A percentile compares a stretch with the other conserved stretches of the same genome.
Conservation (phyloP, 2,113 vertebrate genomes). For the Petrocephalus zakoni region DNA sequence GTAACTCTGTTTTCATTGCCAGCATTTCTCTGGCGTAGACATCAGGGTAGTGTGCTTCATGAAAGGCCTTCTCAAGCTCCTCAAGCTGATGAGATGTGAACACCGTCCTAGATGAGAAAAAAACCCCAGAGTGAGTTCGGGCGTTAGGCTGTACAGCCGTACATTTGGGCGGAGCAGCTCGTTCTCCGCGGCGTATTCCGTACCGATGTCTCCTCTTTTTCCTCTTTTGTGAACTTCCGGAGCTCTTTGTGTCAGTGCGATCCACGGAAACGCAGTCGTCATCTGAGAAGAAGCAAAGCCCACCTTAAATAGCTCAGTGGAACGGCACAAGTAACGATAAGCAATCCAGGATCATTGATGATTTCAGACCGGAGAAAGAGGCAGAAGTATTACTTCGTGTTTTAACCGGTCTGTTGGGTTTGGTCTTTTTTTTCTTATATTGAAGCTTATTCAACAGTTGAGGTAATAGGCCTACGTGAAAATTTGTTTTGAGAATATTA, state of each 20-base stretch:
- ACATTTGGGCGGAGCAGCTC: neutral
- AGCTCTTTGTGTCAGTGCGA: slow-evolving; percentile 63
- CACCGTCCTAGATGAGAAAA: slow-evolving; percentile 70
- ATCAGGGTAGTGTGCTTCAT: slow-evolving; percentile 91
- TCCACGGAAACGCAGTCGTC: slow-evolving; percentile 77
- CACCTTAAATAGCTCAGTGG: neutral
- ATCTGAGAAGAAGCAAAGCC: slow-evolving; percentile 56
- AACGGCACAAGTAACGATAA: neutral
- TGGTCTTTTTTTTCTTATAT: neutral
- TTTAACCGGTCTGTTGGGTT: neutral
- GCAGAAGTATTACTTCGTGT: neutral
- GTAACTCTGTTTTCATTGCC: slow-evolving; percentile 87
- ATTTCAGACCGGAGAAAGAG: neutral
- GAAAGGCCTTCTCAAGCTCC: slow-evolving; percentile 91
- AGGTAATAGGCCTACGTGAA: neutral
- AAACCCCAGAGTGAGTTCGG: neutral
- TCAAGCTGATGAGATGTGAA: slow-evolving; percentile 92
- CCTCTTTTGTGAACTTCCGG: slow-evolving; percentile 66
- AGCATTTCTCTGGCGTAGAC: slow-evolving; percentile 93
- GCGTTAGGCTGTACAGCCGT: neutral
- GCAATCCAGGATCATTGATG: neutral
- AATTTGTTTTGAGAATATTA: neutral
- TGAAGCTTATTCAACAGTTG: neutral
- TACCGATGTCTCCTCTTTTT: slow-evolving; percentile 88
- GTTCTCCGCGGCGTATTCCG: neutral